Evolutionary conservation across 2,888 invertebrate genomes (phyloP).

Genomic region (Ectobius pallidus): DNA sequence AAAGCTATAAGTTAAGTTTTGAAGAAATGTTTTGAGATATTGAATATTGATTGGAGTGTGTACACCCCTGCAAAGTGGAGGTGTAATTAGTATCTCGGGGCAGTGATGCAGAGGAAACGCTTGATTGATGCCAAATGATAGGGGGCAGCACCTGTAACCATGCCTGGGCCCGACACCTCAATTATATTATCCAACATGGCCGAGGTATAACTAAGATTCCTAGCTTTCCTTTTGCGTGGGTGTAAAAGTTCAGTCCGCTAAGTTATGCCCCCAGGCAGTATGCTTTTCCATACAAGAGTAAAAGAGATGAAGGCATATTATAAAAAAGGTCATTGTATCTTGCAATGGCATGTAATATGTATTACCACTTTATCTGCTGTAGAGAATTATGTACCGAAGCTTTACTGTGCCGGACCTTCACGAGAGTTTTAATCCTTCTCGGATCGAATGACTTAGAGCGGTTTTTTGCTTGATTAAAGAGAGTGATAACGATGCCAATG

Average conservation of each 20-base stretch:
- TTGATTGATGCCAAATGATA: conserved; percentile 41
- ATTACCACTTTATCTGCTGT: conserved; percentile 10
- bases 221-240: conserved; percentile 24
- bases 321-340: conserved; percentile 23
- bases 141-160: conserved; percentile 29
- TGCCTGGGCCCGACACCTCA: conserved; percentile 26
- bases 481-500: neutral
- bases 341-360: conserved; percentile 9
- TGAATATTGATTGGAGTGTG: too few species aligned
- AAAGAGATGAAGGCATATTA: too few species aligned
- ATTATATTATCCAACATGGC: conserved; percentile 35
- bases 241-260: conserved; percentile 23
- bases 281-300: neutral
- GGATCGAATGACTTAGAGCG: neutral
- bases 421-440: neutral
- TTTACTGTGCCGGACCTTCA: neutral
- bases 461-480: neutral
- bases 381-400: neutral
- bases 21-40: too few species aligned
- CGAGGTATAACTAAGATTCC: neutral
- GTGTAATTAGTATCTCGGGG: conserved; percentile 39
- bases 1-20: too few species aligned
- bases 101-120: conserved; percentile 26
- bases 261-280: neutral
- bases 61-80: neutral